Base-by-base conservation (phyloP, 2,888 invertebrate species). In the Dynastes hyllus region DNA sequence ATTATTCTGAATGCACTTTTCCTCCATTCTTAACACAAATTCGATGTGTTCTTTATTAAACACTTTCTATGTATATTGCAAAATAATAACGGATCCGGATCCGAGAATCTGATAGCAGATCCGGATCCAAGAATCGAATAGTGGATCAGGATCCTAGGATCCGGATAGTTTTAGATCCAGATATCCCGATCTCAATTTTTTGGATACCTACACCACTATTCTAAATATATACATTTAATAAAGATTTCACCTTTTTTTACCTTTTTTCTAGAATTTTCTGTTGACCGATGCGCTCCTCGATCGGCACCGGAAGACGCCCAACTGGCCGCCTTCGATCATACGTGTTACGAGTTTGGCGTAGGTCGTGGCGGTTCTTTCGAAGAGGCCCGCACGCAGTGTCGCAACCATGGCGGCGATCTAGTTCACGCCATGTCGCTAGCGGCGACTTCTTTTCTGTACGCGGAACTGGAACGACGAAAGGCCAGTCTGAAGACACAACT, bases 321-420 rank as follows among this genome's bases (percentile, higher is more conserved):
- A 84, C 87, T 96, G 82, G 93, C 95, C 0, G 95, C 96, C 0
- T 97, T 97, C 89, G 94, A 95, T 55, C 92, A 95, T 80, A 96
- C 94, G 71, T 97, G 97, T 87, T 97, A 96, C 88, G 97, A 97
- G 87, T 97, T 97, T 87, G 94, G 95, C 84, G 93, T 95, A 32
- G 93, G 93, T 67, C 93, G 93, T 83, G 97, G 97, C 1, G 95
- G 94, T 67, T 95, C 95, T 53, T 97, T 96, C 87, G 94, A 94
- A 70, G 94, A 95, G 78, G 96, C 97, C 0, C 91, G 95, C 78
- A 91, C 91, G 78, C 94, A 95, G 85, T 97, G 97, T 87, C 91
- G 92, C 83, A 85, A 84, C 37, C 88, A 89, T 81, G 95, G 94
- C 83, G 94, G 95, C 0, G 94, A 95, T 85, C 89, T 95, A 81